These are phyloP conservation scores for Megastigmus dorsalis DNA, from an alignment of 2,888 invertebrate genomes.

Conservation along the genomic window DNA sequence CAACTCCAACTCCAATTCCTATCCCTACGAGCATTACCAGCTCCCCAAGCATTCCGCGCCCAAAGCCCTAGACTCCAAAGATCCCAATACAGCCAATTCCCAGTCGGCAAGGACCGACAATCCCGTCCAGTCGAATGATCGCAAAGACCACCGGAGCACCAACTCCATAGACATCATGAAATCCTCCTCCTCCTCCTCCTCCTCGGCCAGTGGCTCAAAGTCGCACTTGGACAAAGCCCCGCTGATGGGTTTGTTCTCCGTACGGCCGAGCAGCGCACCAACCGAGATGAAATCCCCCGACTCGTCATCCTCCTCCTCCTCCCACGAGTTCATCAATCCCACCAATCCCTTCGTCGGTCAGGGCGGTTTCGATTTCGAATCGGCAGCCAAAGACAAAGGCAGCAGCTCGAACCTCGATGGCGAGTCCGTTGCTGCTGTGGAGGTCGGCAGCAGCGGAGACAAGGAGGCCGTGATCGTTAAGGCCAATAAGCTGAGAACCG, in stretches of 20 bases:
- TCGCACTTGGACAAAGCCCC: conserved; percentile 25
- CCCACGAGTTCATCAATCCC: conserved; percentile 58
- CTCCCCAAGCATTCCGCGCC: conserved; percentile 15
- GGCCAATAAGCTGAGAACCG: conserved; percentile 38
- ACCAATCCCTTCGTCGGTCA: conserved; percentile 56
- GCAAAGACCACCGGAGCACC: background rate
- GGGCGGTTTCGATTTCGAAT: conserved; percentile 1
- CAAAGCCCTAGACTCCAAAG: conserved; percentile 5
- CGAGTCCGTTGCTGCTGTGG: background rate
- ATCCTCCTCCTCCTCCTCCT: background rate
- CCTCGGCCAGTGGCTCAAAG: background rate
- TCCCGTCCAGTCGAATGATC: background rate
- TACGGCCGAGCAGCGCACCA: background rate
- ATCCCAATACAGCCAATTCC: too few relatives aligned
- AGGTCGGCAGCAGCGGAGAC: background rate
- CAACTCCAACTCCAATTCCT: too few relatives aligned
- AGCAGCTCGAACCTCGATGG: background rate
- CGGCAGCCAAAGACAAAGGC: too few relatives aligned
- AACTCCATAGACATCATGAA: conserved; percentile 38
- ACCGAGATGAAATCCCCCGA: background rate
- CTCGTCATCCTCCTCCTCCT: conserved; percentile 1
- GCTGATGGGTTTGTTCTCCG: conserved; percentile 14
- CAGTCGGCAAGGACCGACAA: background rate
- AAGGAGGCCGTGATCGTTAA: background rate
- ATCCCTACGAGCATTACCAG: conserved; percentile 45